Evolutionary conservation across 2,888 invertebrate genomes (phyloP).

Genomic region (Reticulitermes lucifugus): DNA sequence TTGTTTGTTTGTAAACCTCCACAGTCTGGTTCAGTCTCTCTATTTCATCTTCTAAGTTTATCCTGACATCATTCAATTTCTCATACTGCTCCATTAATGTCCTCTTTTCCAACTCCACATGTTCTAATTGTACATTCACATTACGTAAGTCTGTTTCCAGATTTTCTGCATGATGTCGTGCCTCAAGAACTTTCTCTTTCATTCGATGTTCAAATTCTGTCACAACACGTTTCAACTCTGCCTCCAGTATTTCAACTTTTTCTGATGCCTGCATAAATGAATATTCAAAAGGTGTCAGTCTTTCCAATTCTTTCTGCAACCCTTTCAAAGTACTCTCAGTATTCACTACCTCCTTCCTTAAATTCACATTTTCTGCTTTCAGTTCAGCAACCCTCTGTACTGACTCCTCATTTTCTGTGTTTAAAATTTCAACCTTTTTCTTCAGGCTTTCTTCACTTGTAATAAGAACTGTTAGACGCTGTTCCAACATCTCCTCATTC

Average conservation of each 20-base stretch:
- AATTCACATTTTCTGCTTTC: constrained; percentile 1
- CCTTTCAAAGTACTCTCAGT: constrained; percentile 28
- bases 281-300: constrained; percentile 42
- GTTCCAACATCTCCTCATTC: constrained; percentile 66
- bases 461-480: constrained; percentile 70
- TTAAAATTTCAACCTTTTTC: constrained; percentile 70
- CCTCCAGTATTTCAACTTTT: constrained; percentile 59
- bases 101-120: constrained; percentile 60
- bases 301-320: constrained; percentile 45
- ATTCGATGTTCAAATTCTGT: constrained; percentile 57
- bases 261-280: constrained; percentile 53
- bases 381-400: constrained; percentile 39
- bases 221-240: constrained; percentile 56
- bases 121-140: constrained; percentile 63
- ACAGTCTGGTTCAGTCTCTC: constrained; percentile 59
- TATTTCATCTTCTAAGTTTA: constrained; percentile 58
- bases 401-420: constrained; percentile 70
- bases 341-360: background rate
- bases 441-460: constrained; percentile 74
- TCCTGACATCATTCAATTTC: constrained; percentile 56
- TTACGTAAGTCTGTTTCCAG: constrained; percentile 62
- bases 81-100: constrained; percentile 60
- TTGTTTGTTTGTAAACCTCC: constrained; percentile 59
- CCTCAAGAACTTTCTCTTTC: constrained; percentile 62
- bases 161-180: constrained; percentile 62